Conservation (phyloP, 1,140 invertebrate species). For the Penaeus indicus region DNA sequence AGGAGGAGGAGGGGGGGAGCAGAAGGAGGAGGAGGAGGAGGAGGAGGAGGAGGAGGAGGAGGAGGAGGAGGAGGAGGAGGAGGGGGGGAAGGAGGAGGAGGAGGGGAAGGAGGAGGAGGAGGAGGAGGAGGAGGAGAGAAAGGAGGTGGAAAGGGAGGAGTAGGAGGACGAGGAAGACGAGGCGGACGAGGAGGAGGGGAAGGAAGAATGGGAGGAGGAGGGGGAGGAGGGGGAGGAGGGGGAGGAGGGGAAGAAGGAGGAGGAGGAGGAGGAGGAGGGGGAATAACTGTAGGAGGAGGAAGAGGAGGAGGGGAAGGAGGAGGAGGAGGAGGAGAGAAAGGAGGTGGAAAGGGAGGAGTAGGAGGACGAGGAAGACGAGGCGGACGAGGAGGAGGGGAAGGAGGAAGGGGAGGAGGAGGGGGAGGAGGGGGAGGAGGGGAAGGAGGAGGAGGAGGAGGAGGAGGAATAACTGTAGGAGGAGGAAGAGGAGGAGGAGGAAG, state of each 20-base stretch:
- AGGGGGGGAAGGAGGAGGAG: background rate
- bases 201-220: background rate
- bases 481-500: background rate
- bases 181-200: background rate
- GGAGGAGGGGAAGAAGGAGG: background rate
- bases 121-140: background rate
- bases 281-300: too few species aligned
- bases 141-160: background rate
- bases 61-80: background rate
- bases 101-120: background rate
- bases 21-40: background rate
- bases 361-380: background rate
- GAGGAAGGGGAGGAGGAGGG: background rate
- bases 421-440: background rate
- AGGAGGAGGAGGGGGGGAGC: background rate
- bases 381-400: constrained; percentile 6
- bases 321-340: background rate
- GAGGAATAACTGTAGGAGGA: background rate
- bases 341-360: background rate
- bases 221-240: background rate
- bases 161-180: background rate
- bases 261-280: background rate
- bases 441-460: background rate
- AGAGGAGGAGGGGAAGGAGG: background rate
- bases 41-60: background rate